Evolutionary conservation across 2,113 vertebrate species (phyloP).

Genomic region (Carassius auratus): DNA sequence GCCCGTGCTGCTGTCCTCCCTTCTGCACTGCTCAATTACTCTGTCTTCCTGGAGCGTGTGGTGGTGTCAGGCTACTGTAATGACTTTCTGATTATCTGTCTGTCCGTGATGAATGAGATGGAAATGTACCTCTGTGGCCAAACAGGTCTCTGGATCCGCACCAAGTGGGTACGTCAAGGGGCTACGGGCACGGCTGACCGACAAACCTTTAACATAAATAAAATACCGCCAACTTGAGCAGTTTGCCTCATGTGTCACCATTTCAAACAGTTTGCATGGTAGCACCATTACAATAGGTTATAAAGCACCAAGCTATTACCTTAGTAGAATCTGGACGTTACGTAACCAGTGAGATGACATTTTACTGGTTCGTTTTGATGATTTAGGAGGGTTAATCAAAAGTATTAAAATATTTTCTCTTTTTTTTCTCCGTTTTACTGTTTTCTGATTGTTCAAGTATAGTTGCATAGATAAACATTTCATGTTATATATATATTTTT

Average conservation of each 20-base stretch:
- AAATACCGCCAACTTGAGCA: not conserved
- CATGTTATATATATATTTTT: too few relatives aligned
- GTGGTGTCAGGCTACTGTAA: slow-evolving; percentile 81
- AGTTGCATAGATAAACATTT: not conserved
- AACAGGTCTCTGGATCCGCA: slow-evolving; percentile 57
- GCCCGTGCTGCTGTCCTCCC: slow-evolving; percentile 73
- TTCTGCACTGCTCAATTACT: slow-evolving; percentile 89
- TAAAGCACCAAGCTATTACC: not conserved
- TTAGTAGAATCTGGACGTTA: not conserved
- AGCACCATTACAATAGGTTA: not conserved
- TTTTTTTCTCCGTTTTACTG: too few relatives aligned
- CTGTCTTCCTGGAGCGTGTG: slow-evolving; percentile 79
- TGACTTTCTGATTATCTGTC: slow-evolving; percentile 87
- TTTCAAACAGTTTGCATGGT: not conserved
- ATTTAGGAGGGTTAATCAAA: not conserved
- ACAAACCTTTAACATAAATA: slow-evolving; percentile 46
- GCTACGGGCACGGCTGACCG: slow-evolving; percentile 17
- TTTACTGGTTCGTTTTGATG: not conserved
- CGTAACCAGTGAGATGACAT: not conserved
- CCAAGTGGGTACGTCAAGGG: slow-evolving; percentile 64
- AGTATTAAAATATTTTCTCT: not conserved
- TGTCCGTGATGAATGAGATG: slow-evolving; percentile 87
- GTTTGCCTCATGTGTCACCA: not conserved
- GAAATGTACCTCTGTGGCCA: slow-evolving; percentile 77
- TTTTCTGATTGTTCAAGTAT: not conserved